phyloP scores from a whole-genome alignment of 2,797 vertebrate species.

The Enteromius radiatus region DNA sequence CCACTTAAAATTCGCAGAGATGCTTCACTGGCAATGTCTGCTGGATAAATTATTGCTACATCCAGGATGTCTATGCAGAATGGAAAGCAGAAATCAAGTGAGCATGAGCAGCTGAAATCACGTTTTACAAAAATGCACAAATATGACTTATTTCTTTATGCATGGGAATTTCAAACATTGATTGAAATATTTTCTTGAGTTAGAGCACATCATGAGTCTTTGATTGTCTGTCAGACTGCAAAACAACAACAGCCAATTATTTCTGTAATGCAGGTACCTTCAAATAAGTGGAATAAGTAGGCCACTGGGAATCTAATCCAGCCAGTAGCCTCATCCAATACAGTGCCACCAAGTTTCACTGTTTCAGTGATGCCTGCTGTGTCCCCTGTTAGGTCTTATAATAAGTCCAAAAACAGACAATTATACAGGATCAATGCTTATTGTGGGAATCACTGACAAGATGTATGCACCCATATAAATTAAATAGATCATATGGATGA shows the following conservation, averaged over 20 bases:
- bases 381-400: conserved; percentile 4
- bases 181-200: background rate
- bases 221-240: background rate
- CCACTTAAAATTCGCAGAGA: conserved; percentile 30
- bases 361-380: conserved; percentile 31
- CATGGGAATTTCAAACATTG: conserved; percentile 4
- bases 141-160: background rate
- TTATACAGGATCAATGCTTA: conserved; percentile 65
- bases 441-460: conserved; percentile 57
- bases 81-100: background rate
- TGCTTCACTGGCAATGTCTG: conserved; percentile 34
- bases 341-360: conserved; percentile 41
- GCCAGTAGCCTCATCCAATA: conserved; percentile 45
- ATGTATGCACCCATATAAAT: background rate
- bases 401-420: background rate
- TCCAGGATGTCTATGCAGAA: conserved; percentile 43
- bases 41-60: conserved; percentile 33
- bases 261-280: conserved; percentile 45
- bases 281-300: conserved; percentile 56
- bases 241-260: background rate
- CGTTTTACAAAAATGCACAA: background rate
- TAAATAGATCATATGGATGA: background rate
- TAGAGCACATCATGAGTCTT: background rate
- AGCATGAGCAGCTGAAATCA: background rate
- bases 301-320: conserved; percentile 34